Percentiles rank a stretch among this genome's conserved stretches.
These are phyloP conservation scores for Diadumene lineata DNA, from an alignment of 92 coral and sea anemone species.

Conservation along the genomic window DNA sequence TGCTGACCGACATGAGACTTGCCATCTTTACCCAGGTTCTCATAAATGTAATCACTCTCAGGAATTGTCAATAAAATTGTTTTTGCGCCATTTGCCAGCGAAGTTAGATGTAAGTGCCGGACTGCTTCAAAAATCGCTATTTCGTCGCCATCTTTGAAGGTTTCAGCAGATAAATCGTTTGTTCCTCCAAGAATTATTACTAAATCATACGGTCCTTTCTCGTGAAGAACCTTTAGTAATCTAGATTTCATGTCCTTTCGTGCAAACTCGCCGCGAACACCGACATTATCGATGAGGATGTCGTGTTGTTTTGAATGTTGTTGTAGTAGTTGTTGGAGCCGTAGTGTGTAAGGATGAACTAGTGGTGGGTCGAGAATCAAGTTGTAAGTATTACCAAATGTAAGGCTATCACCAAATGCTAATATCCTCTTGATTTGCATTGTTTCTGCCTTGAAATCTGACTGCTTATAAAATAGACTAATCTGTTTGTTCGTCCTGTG, in stretches of 20 bases:
- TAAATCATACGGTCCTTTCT: slow-evolving; percentile 54
- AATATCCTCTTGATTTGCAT: slow-evolving; percentile 43
- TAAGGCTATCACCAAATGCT: slow-evolving; percentile 86
- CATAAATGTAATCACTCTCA: slow-evolving; percentile 65
- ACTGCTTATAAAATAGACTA: too few relatives aligned
- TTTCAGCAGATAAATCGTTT: slow-evolving; percentile 68
- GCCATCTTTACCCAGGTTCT: slow-evolving; percentile 54
- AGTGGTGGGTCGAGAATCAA: slow-evolving; percentile 9
- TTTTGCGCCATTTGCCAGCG: slow-evolving; percentile 44
- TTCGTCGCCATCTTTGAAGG: slow-evolving; percentile 49
- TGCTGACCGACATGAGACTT: slow-evolving; percentile 63
- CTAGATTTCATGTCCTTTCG: slow-evolving; percentile 57
- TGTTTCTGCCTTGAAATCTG: too few relatives aligned
- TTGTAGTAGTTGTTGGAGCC: slow-evolving; percentile 44
- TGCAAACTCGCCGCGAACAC: slow-evolving; percentile 68
- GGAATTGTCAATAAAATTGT: slow-evolving; percentile 69
- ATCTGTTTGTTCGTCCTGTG: too few relatives aligned
- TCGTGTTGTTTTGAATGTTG: slow-evolving; percentile 20
- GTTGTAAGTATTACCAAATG: slow-evolving; percentile 63
- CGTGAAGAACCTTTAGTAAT: slow-evolving; percentile 41
- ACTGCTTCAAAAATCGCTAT: slow-evolving; percentile 49
- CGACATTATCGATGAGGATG: slow-evolving; percentile 61
- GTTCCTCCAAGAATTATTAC: slow-evolving; percentile 82
- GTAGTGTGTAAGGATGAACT: slow-evolving; percentile 57
- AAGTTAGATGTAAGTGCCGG: slow-evolving; percentile 36